Evolutionary conservation across 2,113 vertebrate genomes (phyloP), one percentile per base, ranked within the genome.

Genomic region (Lagopus muta): DNA sequence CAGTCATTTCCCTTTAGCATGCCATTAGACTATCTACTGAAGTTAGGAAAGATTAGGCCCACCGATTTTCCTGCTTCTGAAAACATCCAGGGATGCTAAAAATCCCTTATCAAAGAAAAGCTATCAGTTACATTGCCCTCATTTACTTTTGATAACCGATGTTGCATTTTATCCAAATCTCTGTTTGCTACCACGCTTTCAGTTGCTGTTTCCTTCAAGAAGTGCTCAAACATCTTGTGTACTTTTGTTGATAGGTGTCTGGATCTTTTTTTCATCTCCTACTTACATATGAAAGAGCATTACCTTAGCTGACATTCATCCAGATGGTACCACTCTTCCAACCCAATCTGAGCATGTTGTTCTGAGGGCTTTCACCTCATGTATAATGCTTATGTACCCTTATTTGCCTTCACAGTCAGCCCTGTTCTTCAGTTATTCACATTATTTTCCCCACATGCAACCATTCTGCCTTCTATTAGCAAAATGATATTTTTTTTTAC

Each of bases 261-360:
- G 65, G 34, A 61, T 78, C 22, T 34, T 38, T 82, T 48, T 48
- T 30, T 28, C 11, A 5, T 58, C 32, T 82, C 30, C 5, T 77
- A 64, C 38, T 48, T 61, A n/a, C 8, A 9, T 19, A 24, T 11
- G n/a, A 77, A 81, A 62, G 84, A 77, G 3, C 58, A 67, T 78
- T 69, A 14, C 13, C 47, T 67, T 17, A 90, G 66, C 81, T 90
- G 83, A 90, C 73, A 93, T 69, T n/a, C 38, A 78, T 92, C 65
- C 90, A 94, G 86, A 84, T 92, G 90, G 92, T 88, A 72, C 86
- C 88, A 92, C 82, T 95, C 90, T 90, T 70, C 81, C 88, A 73
- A 55, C 38, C 42, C 76, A 81, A 69, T 61, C 76, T 86, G 65
- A 95, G 65, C 67, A 36, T 7, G 11, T n/a, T 94, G 66, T 81